Evolutionary conservation across 2,113 vertebrate species (phyloP).

Genomic region (Polypterus senegalus): DNA sequence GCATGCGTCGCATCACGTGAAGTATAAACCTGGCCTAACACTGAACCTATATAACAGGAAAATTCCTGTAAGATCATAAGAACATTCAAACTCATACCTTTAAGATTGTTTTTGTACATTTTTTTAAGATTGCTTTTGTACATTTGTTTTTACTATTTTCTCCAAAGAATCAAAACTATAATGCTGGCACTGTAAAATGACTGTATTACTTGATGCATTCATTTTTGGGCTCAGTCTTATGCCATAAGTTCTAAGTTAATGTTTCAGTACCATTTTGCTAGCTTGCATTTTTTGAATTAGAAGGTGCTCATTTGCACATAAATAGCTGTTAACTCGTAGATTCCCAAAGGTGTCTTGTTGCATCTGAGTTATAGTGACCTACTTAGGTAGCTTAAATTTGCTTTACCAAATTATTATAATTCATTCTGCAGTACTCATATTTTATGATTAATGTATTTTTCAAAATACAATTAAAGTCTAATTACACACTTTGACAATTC

Average conservation of each 20-base stretch:
- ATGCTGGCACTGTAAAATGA: too few species aligned
- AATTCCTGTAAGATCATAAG: not conserved
- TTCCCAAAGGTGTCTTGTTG: conserved; percentile 74
- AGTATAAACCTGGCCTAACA: too few species aligned
- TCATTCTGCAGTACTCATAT: conserved; percentile 76
- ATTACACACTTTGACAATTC: conserved; percentile 81
- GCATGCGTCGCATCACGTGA: too few species aligned
- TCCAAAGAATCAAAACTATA: too few species aligned
- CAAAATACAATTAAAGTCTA: conserved; percentile 91
- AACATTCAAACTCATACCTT: not conserved
- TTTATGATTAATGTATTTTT: conserved; percentile 89
- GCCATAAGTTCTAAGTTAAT: conserved; percentile 70
- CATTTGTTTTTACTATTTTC: too few species aligned
- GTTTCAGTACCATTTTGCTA: conserved; percentile 81
- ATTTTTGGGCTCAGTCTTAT: conserved; percentile 65
- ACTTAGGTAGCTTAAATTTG: conserved; percentile 82
- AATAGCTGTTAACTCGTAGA: conserved; percentile 81
- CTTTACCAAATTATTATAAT: conserved; percentile 90
- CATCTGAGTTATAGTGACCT: conserved; percentile 77
- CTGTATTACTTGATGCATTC: conserved; percentile 39
- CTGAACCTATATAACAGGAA: not conserved
- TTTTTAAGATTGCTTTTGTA: not conserved
- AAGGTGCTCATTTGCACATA: conserved; percentile 95
- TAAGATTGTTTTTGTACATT: conserved; percentile 5
- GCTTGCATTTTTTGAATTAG: conserved; percentile 69